Evolutionary conservation across 2,888 invertebrate genomes (phyloP), one percentile per base, ranked within the genome.

Genomic region (Branchipolynoe longqiensis): DNA sequence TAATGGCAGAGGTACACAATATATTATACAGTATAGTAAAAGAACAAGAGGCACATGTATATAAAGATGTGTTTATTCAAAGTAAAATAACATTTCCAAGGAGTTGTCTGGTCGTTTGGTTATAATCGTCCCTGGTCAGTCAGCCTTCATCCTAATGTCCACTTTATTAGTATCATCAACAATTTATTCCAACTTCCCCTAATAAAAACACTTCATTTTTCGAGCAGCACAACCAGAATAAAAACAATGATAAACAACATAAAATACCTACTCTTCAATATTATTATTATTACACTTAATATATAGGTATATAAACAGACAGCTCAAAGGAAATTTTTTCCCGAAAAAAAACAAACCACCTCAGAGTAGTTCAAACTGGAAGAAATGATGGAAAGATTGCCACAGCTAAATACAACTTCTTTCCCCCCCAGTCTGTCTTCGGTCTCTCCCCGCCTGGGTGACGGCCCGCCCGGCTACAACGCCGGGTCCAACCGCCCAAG

Each of bases 61-160:
- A 78, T 78, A 78, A 78, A 78, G 78, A 78, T 78, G 31, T 78
- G 31, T 48, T 78, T 48, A 48, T 78, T 78, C 78, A 78, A 78
- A 78, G 78, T 78, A 78, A 78, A 78, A 78, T 78, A 78, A 78
- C 54, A 48, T 78, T 28, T 78, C 48, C 78, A 41, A 48, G 41
- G 48, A 48, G 78, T 78, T 41, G 38, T 33, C 38, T 69, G 69
- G 69, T 69, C 69, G 33, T 14, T 69, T 18, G 33, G 38, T 33
- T 69, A 38, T 69, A 69, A 31, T 31, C 31, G 38, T 38, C 33
- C 33, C 69, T 38, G 54, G 41, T 78, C 31, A 48, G 78, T 48
- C 48, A n/a, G 22, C 48, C 1, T 78, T 48, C 78, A 78, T 48
- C 4, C 48, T 48, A 22, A 48, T 78, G 41, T 41, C 28, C 41